Evolutionary conservation across 2,888 invertebrate species (phyloP), one percentile per base, ranked within the genome.

Genomic region (Cheilosia scutellata): DNA sequence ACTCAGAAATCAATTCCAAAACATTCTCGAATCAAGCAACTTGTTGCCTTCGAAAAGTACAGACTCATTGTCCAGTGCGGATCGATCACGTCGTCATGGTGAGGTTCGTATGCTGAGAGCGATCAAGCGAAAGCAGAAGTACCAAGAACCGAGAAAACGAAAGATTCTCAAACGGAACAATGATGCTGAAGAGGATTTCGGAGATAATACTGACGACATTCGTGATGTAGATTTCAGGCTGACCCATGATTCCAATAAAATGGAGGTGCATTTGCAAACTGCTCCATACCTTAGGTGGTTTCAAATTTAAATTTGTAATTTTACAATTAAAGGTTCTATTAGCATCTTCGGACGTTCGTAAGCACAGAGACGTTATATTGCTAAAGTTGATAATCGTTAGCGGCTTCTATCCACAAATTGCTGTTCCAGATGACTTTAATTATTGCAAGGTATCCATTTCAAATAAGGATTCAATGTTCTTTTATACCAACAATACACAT

Each of bases 401-500:
- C 92, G 98, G 99, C 0, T 93, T 99, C 66, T 99, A 99, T 92
- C 99, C 99, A 0, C 98, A 99, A 93, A 94, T 98, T 76, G 97
- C 98, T 0, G 95, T 98, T n/a, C 95, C 97, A 0, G 99, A 99
- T 91, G 97, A 98, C 89, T 97, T 96, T 89, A 99, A 99, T 92
- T 95, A 96, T 89, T 97, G 96, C 90, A 98, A 98, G 94, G 84
- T 95, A 95, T 91, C 89, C 82, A 70, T 40, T 51, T 16, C 9
- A 31, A 58, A 40, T n/a, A 2, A 16, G 16, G 3, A 16, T n/a
- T 7, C 16, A 9, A 44, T n/a, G 13, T n/a, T 44, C 2, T 16
- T n/a, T 44, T 6, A 11, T 7, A 31, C n/a, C 6, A 57, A 57
- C 31, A 2, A 2, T 29, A 51, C 20, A 13, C 11, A 33, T 40